A percentile compares a stretch with the other conserved stretches of the same genome.
phyloP scores from a whole-genome alignment of 1,140 invertebrate species.

The Euura saliciscinereae region DNA sequence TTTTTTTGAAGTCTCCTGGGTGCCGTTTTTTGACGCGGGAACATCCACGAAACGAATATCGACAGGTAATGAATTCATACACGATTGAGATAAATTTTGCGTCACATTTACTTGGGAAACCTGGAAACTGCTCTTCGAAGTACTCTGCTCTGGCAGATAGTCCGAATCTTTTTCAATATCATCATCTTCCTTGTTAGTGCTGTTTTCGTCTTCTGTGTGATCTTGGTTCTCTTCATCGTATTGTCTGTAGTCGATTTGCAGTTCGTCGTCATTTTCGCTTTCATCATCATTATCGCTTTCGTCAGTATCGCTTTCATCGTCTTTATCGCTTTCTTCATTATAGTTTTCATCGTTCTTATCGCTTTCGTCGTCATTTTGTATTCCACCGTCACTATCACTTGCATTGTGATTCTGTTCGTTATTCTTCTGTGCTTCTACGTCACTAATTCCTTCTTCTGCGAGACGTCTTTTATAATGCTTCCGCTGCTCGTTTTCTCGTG shows the following conservation, averaged over 20 bases:
- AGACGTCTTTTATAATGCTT: too few relatives aligned
- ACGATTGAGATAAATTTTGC: background rate
- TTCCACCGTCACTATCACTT: background rate
- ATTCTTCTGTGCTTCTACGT: too few relatives aligned
- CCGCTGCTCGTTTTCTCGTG: too few relatives aligned
- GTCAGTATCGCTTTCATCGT: background rate
- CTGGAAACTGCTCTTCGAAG: background rate
- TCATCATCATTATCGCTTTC: background rate
- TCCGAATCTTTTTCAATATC: background rate
- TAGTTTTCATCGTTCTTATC: background rate
- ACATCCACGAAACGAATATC: background rate
- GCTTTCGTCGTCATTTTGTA: background rate
- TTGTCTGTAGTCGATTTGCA: background rate
- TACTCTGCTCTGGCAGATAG: background rate
- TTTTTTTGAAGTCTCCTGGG: constrained; percentile 10
- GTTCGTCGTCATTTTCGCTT: background rate
- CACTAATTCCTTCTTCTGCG: too few relatives aligned
- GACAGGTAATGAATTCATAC: background rate
- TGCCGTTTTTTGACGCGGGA: background rate
- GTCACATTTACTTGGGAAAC: background rate
- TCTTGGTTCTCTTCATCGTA: background rate
- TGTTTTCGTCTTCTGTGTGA: too few relatives aligned
- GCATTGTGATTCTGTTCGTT: too few relatives aligned
- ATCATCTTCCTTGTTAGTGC: too few relatives aligned
- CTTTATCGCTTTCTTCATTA: background rate